Percentiles rank a stretch among this genome's conserved stretches.
Evolutionary conservation across 2,113 vertebrate species (phyloP).

Genomic region (Xyliphius kryptos): DNA sequence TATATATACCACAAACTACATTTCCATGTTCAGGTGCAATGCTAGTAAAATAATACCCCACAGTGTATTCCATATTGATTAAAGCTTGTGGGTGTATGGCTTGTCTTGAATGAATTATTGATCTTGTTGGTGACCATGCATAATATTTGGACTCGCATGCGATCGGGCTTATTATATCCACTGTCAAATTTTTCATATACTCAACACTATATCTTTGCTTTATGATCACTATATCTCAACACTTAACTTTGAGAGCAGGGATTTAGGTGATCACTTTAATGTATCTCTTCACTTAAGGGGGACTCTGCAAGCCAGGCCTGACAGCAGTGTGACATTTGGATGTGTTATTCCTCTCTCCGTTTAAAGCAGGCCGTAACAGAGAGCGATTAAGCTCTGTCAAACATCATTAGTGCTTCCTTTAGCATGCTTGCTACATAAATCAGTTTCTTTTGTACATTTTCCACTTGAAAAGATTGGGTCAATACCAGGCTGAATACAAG

Average conservation of each 20-base stretch:
- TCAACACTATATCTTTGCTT: too few relatives aligned
- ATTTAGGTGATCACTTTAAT: too few relatives aligned
- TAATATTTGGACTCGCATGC: constrained; percentile 38
- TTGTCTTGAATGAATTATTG: constrained; percentile 31
- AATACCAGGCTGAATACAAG: constrained; percentile 38
- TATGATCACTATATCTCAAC: too few relatives aligned
- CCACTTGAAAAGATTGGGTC: constrained; percentile 46
- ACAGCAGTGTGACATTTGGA: constrained; percentile 3
- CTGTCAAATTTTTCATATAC: too few relatives aligned
- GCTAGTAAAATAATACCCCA: constrained; percentile 26
- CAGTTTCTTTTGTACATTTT: constrained; percentile 49
- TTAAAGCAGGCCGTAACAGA: constrained; percentile 37
- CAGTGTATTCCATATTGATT: constrained; percentile 41
- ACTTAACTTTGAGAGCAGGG: too few relatives aligned
- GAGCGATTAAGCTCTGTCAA: constrained; percentile 46
- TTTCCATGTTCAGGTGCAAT: constrained; percentile 16
- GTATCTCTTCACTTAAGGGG: background rate
- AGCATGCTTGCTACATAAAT: constrained; percentile 31
- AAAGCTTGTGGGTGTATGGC: constrained; percentile 33
- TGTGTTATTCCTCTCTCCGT: constrained; percentile 23
- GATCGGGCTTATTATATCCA: constrained; percentile 16
- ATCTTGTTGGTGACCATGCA: constrained; percentile 32
- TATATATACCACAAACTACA: constrained; percentile 10
- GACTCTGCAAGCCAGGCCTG: background rate
- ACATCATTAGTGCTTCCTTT: constrained; percentile 37